Conservation (phyloP, 2,797 vertebrate species). For the Galaxias olidus region DNA sequence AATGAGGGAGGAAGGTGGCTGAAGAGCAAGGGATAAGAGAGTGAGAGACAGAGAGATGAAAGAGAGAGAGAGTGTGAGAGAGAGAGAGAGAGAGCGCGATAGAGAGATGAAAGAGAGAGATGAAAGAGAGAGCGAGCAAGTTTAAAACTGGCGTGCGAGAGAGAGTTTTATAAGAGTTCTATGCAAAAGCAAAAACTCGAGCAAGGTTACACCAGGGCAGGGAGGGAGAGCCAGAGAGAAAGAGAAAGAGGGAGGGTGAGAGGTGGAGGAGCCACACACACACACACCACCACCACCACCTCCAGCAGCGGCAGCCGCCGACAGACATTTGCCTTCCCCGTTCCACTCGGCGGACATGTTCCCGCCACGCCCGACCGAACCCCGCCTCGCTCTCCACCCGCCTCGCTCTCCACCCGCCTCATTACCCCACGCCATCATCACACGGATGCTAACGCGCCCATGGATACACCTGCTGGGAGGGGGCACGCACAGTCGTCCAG, state of each 20-base stretch:
- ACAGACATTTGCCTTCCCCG: conserved; percentile 55
- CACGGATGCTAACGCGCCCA: conserved; percentile 37
- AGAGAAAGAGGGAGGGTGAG: conserved; percentile 22
- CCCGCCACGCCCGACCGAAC: conserved; percentile 59
- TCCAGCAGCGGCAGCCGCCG: conserved; percentile 13
- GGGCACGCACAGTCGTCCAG: too few species aligned
- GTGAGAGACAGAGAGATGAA: neutral
- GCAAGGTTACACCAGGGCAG: conserved; percentile 14
- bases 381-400: conserved; percentile 59
- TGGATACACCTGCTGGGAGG: too few species aligned
- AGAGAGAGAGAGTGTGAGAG: neutral
- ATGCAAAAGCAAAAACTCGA: too few species aligned
- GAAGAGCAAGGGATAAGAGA: neutral
- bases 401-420: conserved; percentile 61
- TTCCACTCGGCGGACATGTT: conserved; percentile 58
- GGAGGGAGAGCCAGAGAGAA: conserved; percentile 15
- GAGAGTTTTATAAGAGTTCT: conserved; percentile 8
- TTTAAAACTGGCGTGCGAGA: too few species aligned
- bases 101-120: neutral
- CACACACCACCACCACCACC: too few species aligned
- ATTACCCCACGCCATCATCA: conserved; percentile 62
- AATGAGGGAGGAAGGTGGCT: neutral
- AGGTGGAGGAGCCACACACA: conserved; percentile 14
- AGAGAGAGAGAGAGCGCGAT: neutral
- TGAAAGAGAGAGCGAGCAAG: conserved; percentile 7